phyloP scores from a whole-genome alignment of 2,888 invertebrate genomes.

The Ichneumoninae sp. region DNA sequence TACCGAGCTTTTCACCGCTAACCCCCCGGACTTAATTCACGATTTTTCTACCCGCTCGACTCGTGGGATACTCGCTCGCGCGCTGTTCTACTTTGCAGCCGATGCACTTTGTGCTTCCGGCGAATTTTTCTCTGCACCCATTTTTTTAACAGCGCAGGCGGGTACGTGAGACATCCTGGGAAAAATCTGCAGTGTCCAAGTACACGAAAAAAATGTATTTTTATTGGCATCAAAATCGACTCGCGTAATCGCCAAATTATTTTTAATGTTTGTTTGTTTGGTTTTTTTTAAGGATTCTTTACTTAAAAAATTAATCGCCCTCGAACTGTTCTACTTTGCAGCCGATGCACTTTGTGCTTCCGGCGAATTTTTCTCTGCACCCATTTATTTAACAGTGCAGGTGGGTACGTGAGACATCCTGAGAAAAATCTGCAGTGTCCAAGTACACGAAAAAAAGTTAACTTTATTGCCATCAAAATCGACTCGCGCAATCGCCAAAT shows the following conservation, averaged over 20 bases:
- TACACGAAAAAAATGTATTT: no score
- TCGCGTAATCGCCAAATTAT: no score
- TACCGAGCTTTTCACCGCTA: constrained; percentile 44
- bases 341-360: background rate
- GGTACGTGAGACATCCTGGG: no score
- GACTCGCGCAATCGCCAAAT: no score
- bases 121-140: background rate
- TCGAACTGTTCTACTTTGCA: background rate
- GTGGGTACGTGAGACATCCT: no score
- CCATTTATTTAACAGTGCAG: background rate
- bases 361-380: background rate
- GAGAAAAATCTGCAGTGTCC: no score
- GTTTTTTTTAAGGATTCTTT: no score
- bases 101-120: background rate
- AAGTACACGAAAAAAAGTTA: no score
- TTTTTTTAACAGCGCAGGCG: background rate
- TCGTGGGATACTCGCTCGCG: constrained; percentile 68
- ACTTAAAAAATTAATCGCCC: background rate
- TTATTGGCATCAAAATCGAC: no score
- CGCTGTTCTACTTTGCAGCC: background rate
- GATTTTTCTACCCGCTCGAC: constrained; percentile 59
- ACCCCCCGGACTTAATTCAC: constrained; percentile 59
- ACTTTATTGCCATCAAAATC: no score
- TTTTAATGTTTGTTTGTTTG: no score
- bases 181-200: no score